Conservation (phyloP, 92 coral and sea anemone genomes). For the Epizoanthus illoricatus region DNA sequence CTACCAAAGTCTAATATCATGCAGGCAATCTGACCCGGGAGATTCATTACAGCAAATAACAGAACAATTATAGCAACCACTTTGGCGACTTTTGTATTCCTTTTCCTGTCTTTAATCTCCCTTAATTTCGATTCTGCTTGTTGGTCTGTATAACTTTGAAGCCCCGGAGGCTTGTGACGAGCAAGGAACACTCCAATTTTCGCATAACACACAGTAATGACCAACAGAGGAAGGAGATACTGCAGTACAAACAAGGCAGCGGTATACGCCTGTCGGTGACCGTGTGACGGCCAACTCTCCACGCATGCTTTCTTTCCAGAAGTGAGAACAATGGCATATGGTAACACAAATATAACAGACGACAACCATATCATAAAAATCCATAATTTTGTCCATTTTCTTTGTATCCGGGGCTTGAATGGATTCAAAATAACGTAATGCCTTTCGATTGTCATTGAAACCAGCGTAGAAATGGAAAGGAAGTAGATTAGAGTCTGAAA, state of each 20-base stretch:
- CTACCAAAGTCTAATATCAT: slow-evolving; percentile 14
- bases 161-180: not conserved
- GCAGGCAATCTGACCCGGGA: not conserved
- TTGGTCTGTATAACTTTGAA: not conserved
- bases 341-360: slow-evolving; percentile 30
- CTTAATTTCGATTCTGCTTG: not conserved
- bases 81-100: slow-evolving; percentile 1
- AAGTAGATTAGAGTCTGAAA: no score
- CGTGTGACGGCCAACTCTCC: slow-evolving; percentile 36
- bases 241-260: slow-evolving; percentile 43
- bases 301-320: slow-evolving; percentile 3
- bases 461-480: no score
- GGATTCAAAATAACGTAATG: slow-evolving; percentile 7
- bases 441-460: slow-evolving; percentile 3
- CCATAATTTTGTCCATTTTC: no score
- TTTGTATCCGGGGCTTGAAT: no score
- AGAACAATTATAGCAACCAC: slow-evolving; percentile 6
- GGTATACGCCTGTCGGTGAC: slow-evolving; percentile 42
- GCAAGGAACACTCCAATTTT: slow-evolving; percentile 38
- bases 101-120: not conserved
- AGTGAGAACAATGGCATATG: slow-evolving; percentile 21
- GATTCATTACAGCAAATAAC: slow-evolving; percentile 13
- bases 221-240: slow-evolving; percentile 36
- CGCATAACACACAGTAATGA: slow-evolving; percentile 36
- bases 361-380: slow-evolving; percentile 37